Conservation (phyloP, 2,797 vertebrate species). For the Parambassis ranga region DNA sequence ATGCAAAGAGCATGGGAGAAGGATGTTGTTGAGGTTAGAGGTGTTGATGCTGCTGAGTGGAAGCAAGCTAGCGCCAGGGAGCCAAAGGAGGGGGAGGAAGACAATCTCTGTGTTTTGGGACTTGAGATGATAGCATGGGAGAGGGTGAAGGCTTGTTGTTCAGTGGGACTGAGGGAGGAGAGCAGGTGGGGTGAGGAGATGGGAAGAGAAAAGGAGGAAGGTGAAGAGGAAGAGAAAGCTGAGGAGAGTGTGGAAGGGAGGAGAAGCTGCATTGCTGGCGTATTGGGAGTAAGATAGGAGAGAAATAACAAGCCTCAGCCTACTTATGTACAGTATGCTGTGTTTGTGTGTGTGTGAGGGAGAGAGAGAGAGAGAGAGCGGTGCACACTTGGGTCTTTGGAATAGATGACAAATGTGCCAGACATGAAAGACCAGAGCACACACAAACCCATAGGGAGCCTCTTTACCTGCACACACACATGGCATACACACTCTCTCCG, state of each 20-base stretch:
- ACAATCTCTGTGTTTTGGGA: conserved; percentile 52
- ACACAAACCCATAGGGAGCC: conserved; percentile 55
- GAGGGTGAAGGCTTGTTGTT: conserved; percentile 73
- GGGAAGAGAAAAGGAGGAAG: not conserved
- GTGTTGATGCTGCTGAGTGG: conserved; percentile 47
- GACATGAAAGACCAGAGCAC: conserved; percentile 69
- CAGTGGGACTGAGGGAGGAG: conserved; percentile 59
- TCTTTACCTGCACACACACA: conserved; percentile 42
- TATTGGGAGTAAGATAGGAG: conserved; percentile 57
- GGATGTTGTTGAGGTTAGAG: conserved; percentile 48
- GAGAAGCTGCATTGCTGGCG: conserved; percentile 59
- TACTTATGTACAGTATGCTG: conserved; percentile 52
- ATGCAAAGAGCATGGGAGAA: conserved; percentile 28
- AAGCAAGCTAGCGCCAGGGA: conserved; percentile 34
- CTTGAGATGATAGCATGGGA: conserved; percentile 60
- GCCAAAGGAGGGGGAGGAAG: conserved; percentile 38
- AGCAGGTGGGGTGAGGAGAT: conserved; percentile 4
- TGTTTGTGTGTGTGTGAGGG: not conserved
- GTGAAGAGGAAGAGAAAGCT: conserved; percentile 33
- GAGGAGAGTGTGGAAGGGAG: conserved; percentile 36
- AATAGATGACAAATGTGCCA: conserved; percentile 72
- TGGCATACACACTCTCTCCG: not conserved
- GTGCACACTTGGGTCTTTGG: conserved; percentile 49
- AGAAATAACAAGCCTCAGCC: conserved; percentile 70
- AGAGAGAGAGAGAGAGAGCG: conserved; percentile 1